These are phyloP conservation scores for Benthosema pterotum DNA, from an alignment of 2,797 vertebrate genomes.

Conservation along the genomic window DNA sequence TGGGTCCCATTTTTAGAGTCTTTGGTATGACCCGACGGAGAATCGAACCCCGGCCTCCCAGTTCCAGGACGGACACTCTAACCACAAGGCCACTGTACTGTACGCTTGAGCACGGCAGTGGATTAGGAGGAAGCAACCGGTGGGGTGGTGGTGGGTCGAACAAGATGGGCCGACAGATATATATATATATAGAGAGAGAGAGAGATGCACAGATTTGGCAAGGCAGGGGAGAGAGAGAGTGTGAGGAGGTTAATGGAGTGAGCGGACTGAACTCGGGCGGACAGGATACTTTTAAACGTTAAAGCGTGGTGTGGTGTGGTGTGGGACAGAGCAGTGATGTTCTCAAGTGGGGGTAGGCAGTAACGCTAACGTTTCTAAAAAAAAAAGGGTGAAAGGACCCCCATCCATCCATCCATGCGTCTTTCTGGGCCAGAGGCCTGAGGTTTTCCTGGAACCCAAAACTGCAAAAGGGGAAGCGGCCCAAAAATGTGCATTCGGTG, in stretches of 20 bases:
- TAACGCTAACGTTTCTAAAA: slow-evolving; percentile 66
- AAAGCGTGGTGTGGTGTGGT: too few species aligned
- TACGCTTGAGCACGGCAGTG: slow-evolving; percentile 34
- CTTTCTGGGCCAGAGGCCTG: slow-evolving; percentile 67
- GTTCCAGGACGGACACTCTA: too few species aligned
- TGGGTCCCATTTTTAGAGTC: too few species aligned
- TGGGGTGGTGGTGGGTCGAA: slow-evolving; percentile 14
- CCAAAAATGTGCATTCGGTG: slow-evolving; percentile 60
- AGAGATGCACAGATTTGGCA: neutral
- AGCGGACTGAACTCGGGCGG: slow-evolving; percentile 59
- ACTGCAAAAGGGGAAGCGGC: slow-evolving; percentile 40
- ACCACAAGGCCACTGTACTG: too few species aligned
- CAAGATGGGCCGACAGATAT: slow-evolving; percentile 52
- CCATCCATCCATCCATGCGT: too few species aligned
- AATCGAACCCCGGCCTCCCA: too few species aligned
- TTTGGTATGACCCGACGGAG: too few species aligned
- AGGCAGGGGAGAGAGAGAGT: neutral
- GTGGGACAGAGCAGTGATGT: slow-evolving; percentile 47
- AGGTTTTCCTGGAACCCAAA: slow-evolving; percentile 72
- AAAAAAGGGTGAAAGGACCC: slow-evolving; percentile 71
- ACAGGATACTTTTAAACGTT: slow-evolving; percentile 72
- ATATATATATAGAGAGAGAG: neutral
- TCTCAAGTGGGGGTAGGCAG: slow-evolving; percentile 75
- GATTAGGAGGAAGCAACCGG: slow-evolving; percentile 26
- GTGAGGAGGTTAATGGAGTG: slow-evolving; percentile 58